Base-by-base conservation (phyloP, 2,888 invertebrate genomes). In the Rambutsinella grinnellia region DNA sequence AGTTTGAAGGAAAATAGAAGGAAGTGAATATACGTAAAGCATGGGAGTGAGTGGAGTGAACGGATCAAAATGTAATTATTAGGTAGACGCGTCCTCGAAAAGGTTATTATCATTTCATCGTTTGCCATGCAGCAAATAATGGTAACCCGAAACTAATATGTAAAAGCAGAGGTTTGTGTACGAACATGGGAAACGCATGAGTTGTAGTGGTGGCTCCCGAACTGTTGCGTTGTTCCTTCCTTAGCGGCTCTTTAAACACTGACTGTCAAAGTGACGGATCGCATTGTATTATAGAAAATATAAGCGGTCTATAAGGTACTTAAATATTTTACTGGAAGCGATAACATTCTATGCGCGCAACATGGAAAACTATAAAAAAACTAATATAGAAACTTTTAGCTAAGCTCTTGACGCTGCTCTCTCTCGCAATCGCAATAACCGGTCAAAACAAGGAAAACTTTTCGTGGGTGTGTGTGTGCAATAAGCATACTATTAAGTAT, bases 1-100 rank as follows among this genome's bases (percentile, higher is more conserved):
- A 67, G 67, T 67, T 67, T 67, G 67, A 67, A 67, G 67, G 67
- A 57, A 49, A 67, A 21, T 5, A 36, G 13, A 36, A 36, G 13
- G 36, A 36, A 36, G 36, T 36, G 36, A n/a, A n/a, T 36, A 13
- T 8, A 13, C 36, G 36, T 36, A 36, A 36, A 36, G n/a, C n/a
- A n/a, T n/a, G n/a, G n/a, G n/a, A n/a, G n/a, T n/a, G n/a, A n/a
- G n/a, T n/a, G n/a, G n/a, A n/a, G n/a, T n/a, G n/a, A n/a, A n/a
- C n/a, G n/a, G n/a, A n/a, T n/a, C n/a, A n/a, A n/a, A n/a, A n/a
- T n/a, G n/a, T n/a, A 36, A 36, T 36, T 36, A 36, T 36, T 36
- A 36, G 36, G 5, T 36, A 13, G 13, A 13, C 36, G 56, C 57
- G 66, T 56, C 66, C 66, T 66, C 66, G 66, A 6, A 17, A 56